These are phyloP conservation scores for Echeneis naucrates DNA, from an alignment of 2,797 vertebrate genomes.

Conservation along the genomic window DNA sequence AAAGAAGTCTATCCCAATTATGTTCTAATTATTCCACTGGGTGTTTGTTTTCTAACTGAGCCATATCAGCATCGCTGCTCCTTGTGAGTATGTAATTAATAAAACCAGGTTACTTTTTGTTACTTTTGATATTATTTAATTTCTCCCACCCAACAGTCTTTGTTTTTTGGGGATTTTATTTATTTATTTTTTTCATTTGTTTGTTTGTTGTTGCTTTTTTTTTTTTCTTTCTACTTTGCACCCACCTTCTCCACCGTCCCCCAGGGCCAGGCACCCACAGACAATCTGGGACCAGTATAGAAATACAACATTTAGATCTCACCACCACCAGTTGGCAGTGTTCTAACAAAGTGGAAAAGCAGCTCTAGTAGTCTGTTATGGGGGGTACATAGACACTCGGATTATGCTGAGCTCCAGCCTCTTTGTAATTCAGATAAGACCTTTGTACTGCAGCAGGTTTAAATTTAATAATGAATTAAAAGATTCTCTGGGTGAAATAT, in stretches of 20 bases:
- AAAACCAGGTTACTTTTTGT: not conserved
- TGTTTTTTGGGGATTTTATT: too few species aligned
- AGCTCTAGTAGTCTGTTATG: constrained; percentile 35
- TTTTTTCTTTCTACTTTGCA: not conserved
- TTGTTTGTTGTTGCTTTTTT: not conserved
- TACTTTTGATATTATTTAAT: too few species aligned
- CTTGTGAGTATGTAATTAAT: not conserved
- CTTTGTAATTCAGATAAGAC: constrained; percentile 79
- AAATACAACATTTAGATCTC: constrained; percentile 47
- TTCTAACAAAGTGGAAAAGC: constrained; percentile 22
- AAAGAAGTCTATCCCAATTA: constrained; percentile 3
- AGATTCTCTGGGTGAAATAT: constrained; percentile 77
- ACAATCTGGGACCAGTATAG: constrained; percentile 34
- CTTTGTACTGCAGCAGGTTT: constrained; percentile 62
- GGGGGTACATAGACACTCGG: constrained; percentile 22
- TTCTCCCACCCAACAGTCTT: too few species aligned
- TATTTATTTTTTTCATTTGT: too few species aligned
- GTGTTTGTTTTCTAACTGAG: not conserved
- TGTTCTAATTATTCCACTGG: constrained; percentile 24
- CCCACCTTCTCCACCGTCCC: constrained; percentile 37
- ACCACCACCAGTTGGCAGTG: constrained; percentile 14
- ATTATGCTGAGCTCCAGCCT: constrained; percentile 58
- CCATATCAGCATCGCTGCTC: constrained; percentile 13
- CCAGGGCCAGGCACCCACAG: constrained; percentile 35
- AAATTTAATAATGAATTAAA: constrained; percentile 82